Conservation (phyloP, 2,113 vertebrate species). For the Elephantulus edwardii region DNA sequence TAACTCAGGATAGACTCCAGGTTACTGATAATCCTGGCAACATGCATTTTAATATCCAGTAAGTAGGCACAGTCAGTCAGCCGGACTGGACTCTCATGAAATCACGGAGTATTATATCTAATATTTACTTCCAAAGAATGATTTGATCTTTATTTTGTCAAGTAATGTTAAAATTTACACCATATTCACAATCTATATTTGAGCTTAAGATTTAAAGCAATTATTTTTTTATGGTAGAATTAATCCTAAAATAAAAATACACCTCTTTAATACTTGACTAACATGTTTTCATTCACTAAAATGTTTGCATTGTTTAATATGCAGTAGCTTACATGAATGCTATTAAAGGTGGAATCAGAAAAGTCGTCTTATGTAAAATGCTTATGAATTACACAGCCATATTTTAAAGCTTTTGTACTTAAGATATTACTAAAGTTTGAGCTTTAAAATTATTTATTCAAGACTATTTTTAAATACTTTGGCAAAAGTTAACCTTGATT, state of each 20-base stretch:
- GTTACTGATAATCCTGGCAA: not conserved
- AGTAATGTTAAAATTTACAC: not conserved
- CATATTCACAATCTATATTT: not conserved
- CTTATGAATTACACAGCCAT: not conserved
- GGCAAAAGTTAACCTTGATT: conserved; percentile 15
- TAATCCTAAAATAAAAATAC: not conserved
- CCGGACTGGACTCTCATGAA: conserved; percentile 11
- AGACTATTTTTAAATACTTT: conserved; percentile 18
- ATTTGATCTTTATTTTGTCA: not conserved
- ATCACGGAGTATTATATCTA: not conserved
- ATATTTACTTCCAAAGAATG: not conserved
- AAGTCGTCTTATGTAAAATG: not conserved
- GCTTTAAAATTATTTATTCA: not conserved
- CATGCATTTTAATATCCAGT: not conserved
- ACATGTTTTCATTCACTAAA: not conserved
- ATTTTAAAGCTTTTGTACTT: not conserved
- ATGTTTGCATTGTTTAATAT: not conserved
- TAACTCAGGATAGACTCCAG: not conserved
- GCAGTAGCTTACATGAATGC: not conserved
- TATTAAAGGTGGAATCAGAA: conserved; percentile 9
- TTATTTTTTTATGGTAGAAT: conserved; percentile 1
- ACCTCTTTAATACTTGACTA: conserved; percentile 33
- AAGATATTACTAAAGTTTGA: conserved; percentile 26
- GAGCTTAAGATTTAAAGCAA: conserved; percentile 6
- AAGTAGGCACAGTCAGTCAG: not conserved